Percentiles rank a stretch among this genome's conserved stretches.
phyloP scores from a whole-genome alignment of 2,113 vertebrate species.

The Tragulus kanchil region DNA sequence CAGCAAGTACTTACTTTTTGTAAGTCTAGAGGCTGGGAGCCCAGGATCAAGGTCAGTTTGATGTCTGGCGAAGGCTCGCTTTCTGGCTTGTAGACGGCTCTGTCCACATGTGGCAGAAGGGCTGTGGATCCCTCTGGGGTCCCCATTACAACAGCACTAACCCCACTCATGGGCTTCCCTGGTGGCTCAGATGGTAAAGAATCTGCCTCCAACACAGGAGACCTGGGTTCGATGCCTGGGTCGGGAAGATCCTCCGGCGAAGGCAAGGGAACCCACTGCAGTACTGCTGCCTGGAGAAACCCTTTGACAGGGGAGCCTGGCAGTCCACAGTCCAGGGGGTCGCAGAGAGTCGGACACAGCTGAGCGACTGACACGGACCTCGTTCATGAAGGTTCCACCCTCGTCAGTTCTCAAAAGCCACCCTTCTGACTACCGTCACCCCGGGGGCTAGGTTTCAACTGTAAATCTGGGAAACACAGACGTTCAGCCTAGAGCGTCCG shows the following conservation, averaged over 20 bases:
- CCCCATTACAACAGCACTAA: neutral
- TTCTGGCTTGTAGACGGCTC: neutral
- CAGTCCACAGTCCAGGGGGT: too few species aligned
- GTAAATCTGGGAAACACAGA: too few species aligned
- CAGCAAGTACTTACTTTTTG: neutral
- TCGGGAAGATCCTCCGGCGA: too few species aligned
- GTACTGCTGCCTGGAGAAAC: too few species aligned
- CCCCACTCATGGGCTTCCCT: neutral
- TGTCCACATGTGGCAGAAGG: fast-evolving
- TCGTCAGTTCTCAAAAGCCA: neutral
- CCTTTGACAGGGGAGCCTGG: too few species aligned
- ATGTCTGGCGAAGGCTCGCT: neutral
- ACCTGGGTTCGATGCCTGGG: too few species aligned
- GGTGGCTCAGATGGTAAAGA: too few species aligned
- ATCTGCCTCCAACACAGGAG: too few species aligned
- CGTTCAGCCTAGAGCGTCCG: neutral
- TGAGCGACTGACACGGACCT: neutral
- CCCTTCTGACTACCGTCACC: neutral
- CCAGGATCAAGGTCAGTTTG: neutral
- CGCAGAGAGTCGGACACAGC: too few species aligned
- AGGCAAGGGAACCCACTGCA: too few species aligned
- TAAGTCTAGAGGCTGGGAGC: neutral
- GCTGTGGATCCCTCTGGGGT: fast-evolving
- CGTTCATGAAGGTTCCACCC: neutral
- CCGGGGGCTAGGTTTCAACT: neutral